A percentile compares a stretch with the other conserved stretches of the same genome.
These are phyloP conservation scores for Scaptomyza polygonia DNA, from an alignment of 2,888 invertebrate genomes.

Conservation along the genomic window DNA sequence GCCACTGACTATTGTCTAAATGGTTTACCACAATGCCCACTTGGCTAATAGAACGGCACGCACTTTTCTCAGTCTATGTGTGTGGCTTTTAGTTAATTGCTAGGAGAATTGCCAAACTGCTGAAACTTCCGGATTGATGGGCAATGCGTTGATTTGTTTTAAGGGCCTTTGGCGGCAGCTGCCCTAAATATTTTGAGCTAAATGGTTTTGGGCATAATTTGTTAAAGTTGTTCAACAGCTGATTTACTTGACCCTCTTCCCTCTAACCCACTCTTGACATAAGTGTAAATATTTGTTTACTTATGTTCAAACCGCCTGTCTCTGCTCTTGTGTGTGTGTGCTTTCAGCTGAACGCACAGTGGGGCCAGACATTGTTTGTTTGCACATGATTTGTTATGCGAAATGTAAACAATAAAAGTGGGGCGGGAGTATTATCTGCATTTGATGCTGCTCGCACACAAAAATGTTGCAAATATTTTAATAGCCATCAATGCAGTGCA, in stretches of 20 bases:
- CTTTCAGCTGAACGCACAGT: conserved; percentile 40
- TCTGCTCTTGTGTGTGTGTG: conserved; percentile 20
- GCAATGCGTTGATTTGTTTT: conserved; percentile 63
- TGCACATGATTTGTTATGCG: conserved; percentile 75
- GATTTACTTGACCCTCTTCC: conserved; percentile 3
- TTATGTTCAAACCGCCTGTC: conserved; percentile 14
- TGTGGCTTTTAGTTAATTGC: conserved; percentile 66
- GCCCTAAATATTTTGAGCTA: conserved; percentile 33
- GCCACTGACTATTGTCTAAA: conserved; percentile 31
- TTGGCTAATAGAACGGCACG: conserved; percentile 67
- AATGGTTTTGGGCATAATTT: conserved; percentile 51
- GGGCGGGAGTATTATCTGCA: conserved; percentile 4
- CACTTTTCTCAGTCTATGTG: conserved; percentile 20
- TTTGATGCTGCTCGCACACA: conserved; percentile 1
- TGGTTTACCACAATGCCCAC: conserved; percentile 38
- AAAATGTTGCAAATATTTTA: conserved; percentile 63
- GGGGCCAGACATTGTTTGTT: conserved; percentile 63
- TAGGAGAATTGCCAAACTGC: conserved; percentile 59
- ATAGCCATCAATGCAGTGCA: conserved; percentile 67
- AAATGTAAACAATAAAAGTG: conserved; percentile 51
- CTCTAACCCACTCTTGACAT: conserved; percentile 5
- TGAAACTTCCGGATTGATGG: conserved; percentile 50
- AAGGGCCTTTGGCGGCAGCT: conserved; percentile 48
- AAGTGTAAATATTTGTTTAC: conserved; percentile 67
- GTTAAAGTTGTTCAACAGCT: conserved; percentile 32